phyloP scores from a whole-genome alignment of 2,888 invertebrate species.

The Ernsta delagoae region DNA sequence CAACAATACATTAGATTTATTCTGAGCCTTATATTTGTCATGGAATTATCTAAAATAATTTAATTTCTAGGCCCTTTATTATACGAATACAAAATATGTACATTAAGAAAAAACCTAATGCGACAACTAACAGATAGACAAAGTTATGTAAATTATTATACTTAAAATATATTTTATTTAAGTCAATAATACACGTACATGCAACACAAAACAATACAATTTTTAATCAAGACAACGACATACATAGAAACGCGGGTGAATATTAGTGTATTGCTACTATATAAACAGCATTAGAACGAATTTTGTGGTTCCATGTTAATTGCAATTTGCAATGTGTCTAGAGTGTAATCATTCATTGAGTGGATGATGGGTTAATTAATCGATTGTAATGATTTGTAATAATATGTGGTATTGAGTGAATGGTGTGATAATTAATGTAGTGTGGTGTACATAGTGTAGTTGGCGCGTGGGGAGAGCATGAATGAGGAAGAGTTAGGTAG shows the following conservation, averaged over 20 bases:
- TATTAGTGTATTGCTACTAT: constrained; percentile 32
- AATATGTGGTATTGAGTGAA: constrained; percentile 27
- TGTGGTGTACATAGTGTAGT: constrained; percentile 15
- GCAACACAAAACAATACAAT: constrained; percentile 41
- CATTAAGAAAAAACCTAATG: background rate
- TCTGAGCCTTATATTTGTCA: no score
- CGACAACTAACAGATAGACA: background rate
- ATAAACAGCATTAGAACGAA: constrained; percentile 21
- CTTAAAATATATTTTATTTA: background rate
- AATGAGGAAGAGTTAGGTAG: constrained; percentile 23
- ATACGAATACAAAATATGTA: background rate
- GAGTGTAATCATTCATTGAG: constrained; percentile 1
- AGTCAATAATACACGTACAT: constrained; percentile 38
- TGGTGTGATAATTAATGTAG: constrained; percentile 1
- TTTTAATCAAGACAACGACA: constrained; percentile 39
- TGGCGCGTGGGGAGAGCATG: constrained; percentile 42
- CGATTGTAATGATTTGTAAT: no score
- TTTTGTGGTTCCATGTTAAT: no score
- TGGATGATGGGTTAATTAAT: background rate
- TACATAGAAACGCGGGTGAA: constrained; percentile 33
- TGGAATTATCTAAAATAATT: no score
- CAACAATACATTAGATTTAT: no score
- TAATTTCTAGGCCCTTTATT: background rate
- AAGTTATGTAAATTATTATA: background rate
- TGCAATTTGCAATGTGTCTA: no score